Conservation (phyloP, 2,888 invertebrate genomes). For the Chaitophorus viminalis region DNA sequence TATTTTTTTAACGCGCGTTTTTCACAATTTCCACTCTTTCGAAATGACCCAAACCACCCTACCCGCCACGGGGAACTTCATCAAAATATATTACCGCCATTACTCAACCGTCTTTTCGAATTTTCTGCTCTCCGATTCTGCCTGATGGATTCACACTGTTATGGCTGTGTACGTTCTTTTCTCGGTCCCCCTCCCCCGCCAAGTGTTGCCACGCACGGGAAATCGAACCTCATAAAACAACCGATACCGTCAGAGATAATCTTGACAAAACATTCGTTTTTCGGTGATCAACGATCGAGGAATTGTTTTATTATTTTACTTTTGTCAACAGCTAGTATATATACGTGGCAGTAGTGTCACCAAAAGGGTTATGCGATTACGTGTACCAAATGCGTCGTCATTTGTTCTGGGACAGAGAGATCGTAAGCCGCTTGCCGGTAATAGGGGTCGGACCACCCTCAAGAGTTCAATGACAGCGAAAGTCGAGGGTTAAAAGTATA, state of each 20-base stretch:
- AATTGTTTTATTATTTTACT: conserved; percentile 54
- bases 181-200: neutral
- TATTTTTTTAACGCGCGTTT: conserved; percentile 55
- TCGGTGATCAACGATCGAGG: conserved; percentile 8
- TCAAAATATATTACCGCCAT: conserved; percentile 60
- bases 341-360: neutral
- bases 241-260: conserved; percentile 49
- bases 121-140: conserved; percentile 60
- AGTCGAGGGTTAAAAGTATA: conserved; percentile 45
- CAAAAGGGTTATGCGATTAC: conserved; percentile 47
- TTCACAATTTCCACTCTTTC: conserved; percentile 60
- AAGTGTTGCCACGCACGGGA: neutral
- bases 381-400: conserved; percentile 36
- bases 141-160: conserved; percentile 58
- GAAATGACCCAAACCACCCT: conserved; percentile 44
- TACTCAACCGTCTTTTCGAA: conserved; percentile 62
- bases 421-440: conserved; percentile 18
- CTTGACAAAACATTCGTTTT: conserved; percentile 59
- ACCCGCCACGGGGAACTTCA: conserved; percentile 48
- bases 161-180: conserved; percentile 25
- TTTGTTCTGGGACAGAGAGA: conserved; percentile 24
- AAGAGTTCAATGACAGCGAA: conserved; percentile 34
- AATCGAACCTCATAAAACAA: conserved; percentile 61
- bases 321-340: neutral
- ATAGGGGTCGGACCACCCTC: conserved; percentile 49